Evolutionary conservation across 1,140 invertebrate species (phyloP), one percentile per base, ranked within the genome.

Genomic region (Drosophila lini): DNA sequence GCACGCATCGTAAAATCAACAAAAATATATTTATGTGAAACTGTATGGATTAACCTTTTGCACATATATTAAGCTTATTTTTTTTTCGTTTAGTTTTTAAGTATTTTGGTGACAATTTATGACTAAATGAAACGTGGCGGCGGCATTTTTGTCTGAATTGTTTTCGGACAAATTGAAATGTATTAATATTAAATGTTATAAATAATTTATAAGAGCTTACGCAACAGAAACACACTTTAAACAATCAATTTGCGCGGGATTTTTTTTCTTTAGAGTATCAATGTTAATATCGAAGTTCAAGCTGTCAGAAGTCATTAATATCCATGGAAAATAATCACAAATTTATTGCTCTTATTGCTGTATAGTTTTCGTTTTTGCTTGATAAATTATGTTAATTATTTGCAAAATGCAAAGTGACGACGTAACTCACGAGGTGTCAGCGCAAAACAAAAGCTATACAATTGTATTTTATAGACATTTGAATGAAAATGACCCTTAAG

Each of bases 141-240:
- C 80, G 83, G 77, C 61, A 63, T 77, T 74, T 76, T 65, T 81
- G 42, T 74, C 57, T 64, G 68, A 82, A 62, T 80, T 63, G 40
- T 61, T 73, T 76, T 73, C 48, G 45, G 84, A 88, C 83, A 88
- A 88, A 88, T 88, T 88, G 84, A 89, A 89, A 88, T 88, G 83
- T 89, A 81, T 89, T 88, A 74, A 83, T 88, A 78, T 50, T 25
- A 77, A 74, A 67, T 60, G 67, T 19, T 69, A 53, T 86, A 71
- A 61, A 88, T 86, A 83, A 88, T 83, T 83, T 69, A 88, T 74
- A 61, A 57, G 56, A 40, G 40, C 53, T 75, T 64, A 69, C 45
- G 53, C 55, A 70, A 63, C 38, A 36, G 68, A 71, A 48, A 34
- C 50, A 74, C 45, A 57, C 41, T 63, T 59, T 47, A 28, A 64